Evolutionary conservation across 2,797 vertebrate genomes (phyloP).

Genomic region (Vipera latastei): DNA sequence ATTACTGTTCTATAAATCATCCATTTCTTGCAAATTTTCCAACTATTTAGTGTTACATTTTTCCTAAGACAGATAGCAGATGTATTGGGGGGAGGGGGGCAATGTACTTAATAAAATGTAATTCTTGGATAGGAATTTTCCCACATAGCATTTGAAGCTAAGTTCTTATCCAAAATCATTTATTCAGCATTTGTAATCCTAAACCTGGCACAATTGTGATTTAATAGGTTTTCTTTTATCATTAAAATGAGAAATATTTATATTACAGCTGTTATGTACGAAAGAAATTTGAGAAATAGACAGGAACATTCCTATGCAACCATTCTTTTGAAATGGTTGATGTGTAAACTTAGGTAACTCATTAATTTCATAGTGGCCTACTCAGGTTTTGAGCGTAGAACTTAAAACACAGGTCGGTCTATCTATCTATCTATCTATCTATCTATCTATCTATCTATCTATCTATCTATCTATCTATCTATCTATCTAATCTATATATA

Average conservation of each 20-base stretch:
- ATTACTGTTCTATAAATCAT: slow-evolving; percentile 3
- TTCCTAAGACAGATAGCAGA: neutral
- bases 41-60: neutral
- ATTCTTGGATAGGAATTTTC: neutral
- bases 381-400: neutral
- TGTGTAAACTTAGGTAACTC: neutral
- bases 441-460: too few species aligned
- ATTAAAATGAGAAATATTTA: rapidly evolving
- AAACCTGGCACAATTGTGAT: neutral
- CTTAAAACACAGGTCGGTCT: neutral
- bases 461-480: too few species aligned
- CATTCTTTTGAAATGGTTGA: neutral
- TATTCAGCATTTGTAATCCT: neutral
- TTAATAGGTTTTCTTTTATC: neutral
- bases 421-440: too few species aligned
- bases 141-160: neutral
- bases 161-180: neutral
- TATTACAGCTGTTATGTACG: neutral
- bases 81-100: too few species aligned
- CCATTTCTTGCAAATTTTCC: neutral
- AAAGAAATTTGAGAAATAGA: neutral
- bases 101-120: neutral
- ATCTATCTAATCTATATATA: too few species aligned
- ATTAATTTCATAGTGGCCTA: neutral
- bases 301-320: neutral